A percentile compares a stretch with the other conserved stretches of the same genome.
Evolutionary conservation across 1,140 invertebrate genomes (phyloP).

Genomic region (Portunus trituberculatus): DNA sequence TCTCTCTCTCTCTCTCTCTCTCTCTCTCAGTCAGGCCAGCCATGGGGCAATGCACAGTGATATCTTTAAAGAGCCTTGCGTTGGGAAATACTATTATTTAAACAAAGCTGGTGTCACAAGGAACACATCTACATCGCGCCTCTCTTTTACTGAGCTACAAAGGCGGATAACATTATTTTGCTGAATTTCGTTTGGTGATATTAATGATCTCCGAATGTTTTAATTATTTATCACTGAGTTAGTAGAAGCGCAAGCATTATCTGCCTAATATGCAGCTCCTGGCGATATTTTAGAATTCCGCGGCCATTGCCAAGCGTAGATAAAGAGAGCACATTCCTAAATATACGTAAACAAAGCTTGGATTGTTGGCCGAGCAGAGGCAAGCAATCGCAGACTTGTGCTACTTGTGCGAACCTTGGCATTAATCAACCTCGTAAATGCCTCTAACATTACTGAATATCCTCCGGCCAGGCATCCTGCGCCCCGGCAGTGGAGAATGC

Average conservation of each 20-base stretch:
- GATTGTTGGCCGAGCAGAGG: not conserved
- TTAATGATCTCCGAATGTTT: not conserved
- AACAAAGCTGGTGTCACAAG: too few relatives aligned
- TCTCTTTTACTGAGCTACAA: not conserved
- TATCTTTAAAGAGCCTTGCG: too few relatives aligned
- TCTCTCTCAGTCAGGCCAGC: too few relatives aligned
- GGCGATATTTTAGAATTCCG: not conserved
- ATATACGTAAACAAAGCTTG: not conserved
- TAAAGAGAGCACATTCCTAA: not conserved
- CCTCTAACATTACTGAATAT: too few relatives aligned
- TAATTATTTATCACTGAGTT: not conserved
- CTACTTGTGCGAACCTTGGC: too few relatives aligned
- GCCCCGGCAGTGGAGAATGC: too few relatives aligned
- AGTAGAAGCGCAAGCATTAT: not conserved
- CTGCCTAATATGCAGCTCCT: constrained; percentile 7
- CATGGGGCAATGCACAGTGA: too few relatives aligned
- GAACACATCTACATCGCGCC: too few relatives aligned
- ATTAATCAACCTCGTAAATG: too few relatives aligned
- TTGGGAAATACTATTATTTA: too few relatives aligned
- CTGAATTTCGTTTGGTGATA: not conserved
- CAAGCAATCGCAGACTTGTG: not conserved
- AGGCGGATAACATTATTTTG: constrained; percentile 18
- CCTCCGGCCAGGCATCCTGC: too few relatives aligned
- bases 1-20: too few relatives aligned
- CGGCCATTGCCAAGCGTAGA: not conserved